Percentiles rank a stretch among this genome's conserved stretches.
Conservation (phyloP, 2,797 vertebrate genomes). For the Clarias platycephalus region DNA sequence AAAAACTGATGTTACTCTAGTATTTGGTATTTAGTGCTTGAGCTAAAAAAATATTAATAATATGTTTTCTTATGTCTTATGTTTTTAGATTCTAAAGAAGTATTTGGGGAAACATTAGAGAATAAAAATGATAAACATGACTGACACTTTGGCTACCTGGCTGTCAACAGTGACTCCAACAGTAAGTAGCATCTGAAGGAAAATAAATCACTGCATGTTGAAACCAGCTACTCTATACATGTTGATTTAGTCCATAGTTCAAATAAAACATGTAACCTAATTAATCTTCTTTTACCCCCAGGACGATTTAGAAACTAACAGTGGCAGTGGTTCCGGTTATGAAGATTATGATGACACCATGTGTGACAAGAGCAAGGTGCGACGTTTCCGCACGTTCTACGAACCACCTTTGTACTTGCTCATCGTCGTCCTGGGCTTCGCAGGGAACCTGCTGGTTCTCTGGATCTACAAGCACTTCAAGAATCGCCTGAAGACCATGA, state of each 20-base stretch:
- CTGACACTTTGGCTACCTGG: background rate
- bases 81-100: constrained; percentile 30
- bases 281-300: constrained; percentile 9
- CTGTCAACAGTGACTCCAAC: background rate
- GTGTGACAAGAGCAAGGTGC: constrained; percentile 70
- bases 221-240: background rate
- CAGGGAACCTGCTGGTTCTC: constrained; percentile 80
- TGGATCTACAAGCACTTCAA: constrained; percentile 79
- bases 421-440: constrained; percentile 73
- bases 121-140: constrained; percentile 34
- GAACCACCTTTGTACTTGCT: constrained; percentile 79
- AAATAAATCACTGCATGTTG: constrained; percentile 1
- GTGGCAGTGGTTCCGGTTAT: constrained; percentile 40
- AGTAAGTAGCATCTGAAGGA: constrained; percentile 39
- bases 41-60: background rate
- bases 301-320: constrained; percentile 29
- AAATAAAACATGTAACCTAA: too few species aligned
- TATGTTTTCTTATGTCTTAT: background rate
- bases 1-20: background rate
- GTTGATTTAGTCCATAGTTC: background rate
- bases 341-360: constrained; percentile 38
- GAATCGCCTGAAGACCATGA: constrained; percentile 80
- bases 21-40: background rate
- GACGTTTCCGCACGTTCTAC: constrained; percentile 70
- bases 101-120: background rate